These are phyloP conservation scores for Aphidius ervi DNA, from an alignment of 1,140 invertebrate species.

Conservation along the genomic window DNA sequence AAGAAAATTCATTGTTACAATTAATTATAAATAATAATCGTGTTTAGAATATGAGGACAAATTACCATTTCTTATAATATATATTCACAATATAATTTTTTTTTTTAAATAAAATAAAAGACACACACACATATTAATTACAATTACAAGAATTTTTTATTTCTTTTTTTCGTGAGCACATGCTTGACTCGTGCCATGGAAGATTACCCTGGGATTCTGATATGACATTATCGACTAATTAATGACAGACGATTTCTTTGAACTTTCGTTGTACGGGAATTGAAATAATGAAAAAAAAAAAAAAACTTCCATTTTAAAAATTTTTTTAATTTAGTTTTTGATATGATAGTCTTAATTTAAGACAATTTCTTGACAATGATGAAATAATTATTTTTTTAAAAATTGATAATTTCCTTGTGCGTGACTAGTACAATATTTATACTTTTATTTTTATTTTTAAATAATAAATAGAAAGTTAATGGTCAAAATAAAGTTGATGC, in stretches of 20 bases:
- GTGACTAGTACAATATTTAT: too few species aligned
- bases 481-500: too few species aligned
- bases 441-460: too few species aligned
- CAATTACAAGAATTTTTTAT: background rate
- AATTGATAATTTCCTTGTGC: too few species aligned
- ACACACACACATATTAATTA: too few species aligned
- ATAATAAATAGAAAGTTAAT: too few species aligned
- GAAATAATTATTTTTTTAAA: background rate
- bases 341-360: background rate
- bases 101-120: too few species aligned
- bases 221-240: constrained; percentile 21
- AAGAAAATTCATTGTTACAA: too few species aligned
- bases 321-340: background rate
- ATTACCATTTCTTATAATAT: too few species aligned
- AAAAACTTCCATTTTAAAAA: background rate
- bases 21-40: too few species aligned
- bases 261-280: background rate
- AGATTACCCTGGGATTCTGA: constrained; percentile 19
- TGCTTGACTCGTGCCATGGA: constrained; percentile 18
- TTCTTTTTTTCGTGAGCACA: constrained; percentile 4
- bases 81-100: too few species aligned
- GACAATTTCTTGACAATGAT: background rate
- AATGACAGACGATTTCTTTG: constrained; percentile 17
- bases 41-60: too few species aligned
- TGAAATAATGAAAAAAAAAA: constrained; percentile 1